Conservation (phyloP, 2,113 vertebrate genomes). For the Piprites chloris region DNA sequence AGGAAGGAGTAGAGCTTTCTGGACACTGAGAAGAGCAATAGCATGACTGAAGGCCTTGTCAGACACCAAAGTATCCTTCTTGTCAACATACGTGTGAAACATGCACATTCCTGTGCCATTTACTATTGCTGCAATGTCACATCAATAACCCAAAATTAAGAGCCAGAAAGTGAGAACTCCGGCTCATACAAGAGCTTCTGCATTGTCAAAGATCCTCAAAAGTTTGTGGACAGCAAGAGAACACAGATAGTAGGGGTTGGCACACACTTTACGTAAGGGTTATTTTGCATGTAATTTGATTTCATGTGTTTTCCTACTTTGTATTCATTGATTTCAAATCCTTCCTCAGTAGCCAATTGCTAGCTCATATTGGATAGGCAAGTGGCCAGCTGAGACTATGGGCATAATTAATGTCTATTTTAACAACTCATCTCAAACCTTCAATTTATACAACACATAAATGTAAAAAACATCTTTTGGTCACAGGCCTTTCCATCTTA, state of each 20-base stretch:
- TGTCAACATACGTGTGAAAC: background rate
- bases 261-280: background rate
- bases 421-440: background rate
- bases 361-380: background rate
- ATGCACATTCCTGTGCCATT: background rate
- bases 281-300: constrained; percentile 1
- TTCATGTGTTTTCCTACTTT: background rate
- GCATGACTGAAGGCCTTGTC: background rate
- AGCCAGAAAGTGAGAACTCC: background rate
- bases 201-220: background rate
- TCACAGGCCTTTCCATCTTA: background rate
- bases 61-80: background rate
- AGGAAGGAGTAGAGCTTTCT: background rate
- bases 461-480: background rate
- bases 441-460: background rate
- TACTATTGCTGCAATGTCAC: background rate
- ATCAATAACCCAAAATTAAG: background rate
- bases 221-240: background rate
- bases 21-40: background rate
- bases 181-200: background rate
- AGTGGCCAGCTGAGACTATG: background rate
- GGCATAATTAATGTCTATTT: background rate
- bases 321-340: constrained; percentile 16
- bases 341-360: background rate
- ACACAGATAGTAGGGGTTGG: background rate